Percentiles rank a stretch among this genome's conserved stretches.
Conservation (phyloP, 2,797 vertebrate genomes). For the Crocodylus rhombifer region DNA sequence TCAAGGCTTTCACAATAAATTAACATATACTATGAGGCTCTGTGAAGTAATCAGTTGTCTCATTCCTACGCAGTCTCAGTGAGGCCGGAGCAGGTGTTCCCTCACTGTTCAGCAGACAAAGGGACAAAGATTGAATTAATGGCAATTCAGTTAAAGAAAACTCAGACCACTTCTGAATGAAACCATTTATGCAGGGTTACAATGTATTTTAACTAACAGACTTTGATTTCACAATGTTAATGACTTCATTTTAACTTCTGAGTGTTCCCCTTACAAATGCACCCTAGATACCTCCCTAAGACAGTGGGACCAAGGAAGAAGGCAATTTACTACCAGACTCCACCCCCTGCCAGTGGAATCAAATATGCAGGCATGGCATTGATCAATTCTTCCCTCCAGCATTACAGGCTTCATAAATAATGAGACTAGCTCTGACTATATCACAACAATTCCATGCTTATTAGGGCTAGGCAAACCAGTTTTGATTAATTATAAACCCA, state of each 20-base stretch:
- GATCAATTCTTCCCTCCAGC: conserved; percentile 41
- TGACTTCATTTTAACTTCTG: not conserved
- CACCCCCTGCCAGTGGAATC: conserved; percentile 10
- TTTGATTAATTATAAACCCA: conserved; percentile 8
- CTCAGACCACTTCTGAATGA: not conserved
- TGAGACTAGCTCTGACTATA: conserved; percentile 6
- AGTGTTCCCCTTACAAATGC: fast-evolving
- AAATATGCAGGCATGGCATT: conserved; percentile 11
- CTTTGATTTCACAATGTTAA: not conserved
- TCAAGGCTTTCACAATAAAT: not conserved
- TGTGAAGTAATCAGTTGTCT: too few species aligned
- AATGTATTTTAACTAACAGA: not conserved
- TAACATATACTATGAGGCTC: too few species aligned
- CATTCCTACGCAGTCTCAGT: too few species aligned
- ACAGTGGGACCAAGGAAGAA: not conserved
- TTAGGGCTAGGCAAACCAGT: conserved; percentile 48
- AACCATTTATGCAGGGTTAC: not conserved
- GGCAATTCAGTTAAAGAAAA: too few species aligned
- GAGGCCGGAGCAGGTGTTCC: too few species aligned
- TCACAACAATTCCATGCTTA: conserved; percentile 29
- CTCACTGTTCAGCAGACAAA: too few species aligned
- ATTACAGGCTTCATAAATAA: conserved; percentile 29
- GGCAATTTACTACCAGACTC: not conserved
- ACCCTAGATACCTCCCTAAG: not conserved
- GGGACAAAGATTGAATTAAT: too few species aligned